Conservation (phyloP, 2,888 invertebrate genomes). For the Zonitis immaculata region DNA sequence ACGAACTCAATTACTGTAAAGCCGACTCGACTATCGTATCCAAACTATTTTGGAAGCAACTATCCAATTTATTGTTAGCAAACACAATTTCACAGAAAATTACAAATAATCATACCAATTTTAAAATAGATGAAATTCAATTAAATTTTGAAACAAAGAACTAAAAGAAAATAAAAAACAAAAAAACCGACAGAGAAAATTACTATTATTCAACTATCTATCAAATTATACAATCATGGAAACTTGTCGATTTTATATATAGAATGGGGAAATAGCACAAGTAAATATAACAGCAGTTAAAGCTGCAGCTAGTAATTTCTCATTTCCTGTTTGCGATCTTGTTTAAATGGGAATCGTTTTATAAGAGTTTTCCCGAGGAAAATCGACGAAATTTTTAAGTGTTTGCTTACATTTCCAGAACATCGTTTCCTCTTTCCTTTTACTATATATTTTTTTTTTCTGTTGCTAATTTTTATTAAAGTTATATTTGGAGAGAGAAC, state of each 20-base stretch:
- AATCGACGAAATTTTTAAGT: neutral
- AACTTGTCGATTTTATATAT: neutral
- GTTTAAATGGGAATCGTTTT: conserved; percentile 3
- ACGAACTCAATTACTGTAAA: conserved; percentile 1
- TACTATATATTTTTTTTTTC: neutral
- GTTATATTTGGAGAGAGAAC: neutral
- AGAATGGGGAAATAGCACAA: neutral
- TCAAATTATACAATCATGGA: neutral
- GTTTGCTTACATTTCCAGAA: neutral
- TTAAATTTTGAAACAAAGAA: no score
- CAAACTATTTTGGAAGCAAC: neutral
- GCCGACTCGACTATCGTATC: neutral
- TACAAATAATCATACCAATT: neutral
- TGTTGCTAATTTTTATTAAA: neutral
- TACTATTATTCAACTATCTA: neutral
- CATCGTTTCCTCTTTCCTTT: neutral
- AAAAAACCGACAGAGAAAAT: no score
- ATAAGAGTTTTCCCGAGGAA: neutral
- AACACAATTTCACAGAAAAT: neutral
- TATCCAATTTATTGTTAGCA: neutral
- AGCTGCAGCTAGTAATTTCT: conserved; percentile 4
- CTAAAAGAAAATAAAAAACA: no score
- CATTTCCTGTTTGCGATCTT: conserved; percentile 7
- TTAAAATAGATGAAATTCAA: neutral
- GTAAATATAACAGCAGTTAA: conserved; percentile 2